Percentiles rank a stretch among this genome's conserved stretches.
phyloP scores from a whole-genome alignment of 2,797 vertebrate genomes.

The Cryptoblepharus egeriae region DNA sequence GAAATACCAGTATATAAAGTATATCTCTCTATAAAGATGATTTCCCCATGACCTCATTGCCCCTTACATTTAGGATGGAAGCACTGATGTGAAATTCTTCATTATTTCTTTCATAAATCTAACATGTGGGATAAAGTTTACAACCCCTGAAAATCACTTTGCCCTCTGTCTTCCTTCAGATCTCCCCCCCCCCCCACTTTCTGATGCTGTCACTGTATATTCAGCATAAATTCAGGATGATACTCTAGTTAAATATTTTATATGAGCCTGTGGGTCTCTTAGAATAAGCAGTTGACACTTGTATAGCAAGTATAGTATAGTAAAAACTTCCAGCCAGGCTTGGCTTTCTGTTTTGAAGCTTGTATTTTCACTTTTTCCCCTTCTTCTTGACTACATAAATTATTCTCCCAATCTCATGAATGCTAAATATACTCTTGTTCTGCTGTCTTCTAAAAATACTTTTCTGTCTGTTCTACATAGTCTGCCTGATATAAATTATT shows the following conservation, averaged over 20 bases:
- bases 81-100: too few species aligned
- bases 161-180: too few species aligned
- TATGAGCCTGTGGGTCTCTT: slow-evolving; percentile 62
- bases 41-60: too few species aligned
- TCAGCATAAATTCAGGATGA: too few species aligned
- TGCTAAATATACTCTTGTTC: slow-evolving; percentile 63
- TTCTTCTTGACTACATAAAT: slow-evolving; percentile 67
- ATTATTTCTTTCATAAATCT: too few species aligned
- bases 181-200: too few species aligned
- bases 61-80: too few species aligned
- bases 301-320: slow-evolving; percentile 60
- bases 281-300: slow-evolving; percentile 68
- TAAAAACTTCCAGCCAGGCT: slow-evolving; percentile 66
- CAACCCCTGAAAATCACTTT: too few species aligned
- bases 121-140: too few species aligned
- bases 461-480: slow-evolving; percentile 57
- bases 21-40: too few species aligned
- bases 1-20: too few species aligned
- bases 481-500: slow-evolving; percentile 63
- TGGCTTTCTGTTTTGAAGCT: slow-evolving; percentile 62
- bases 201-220: too few species aligned
- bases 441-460: slow-evolving; percentile 69
- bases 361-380: slow-evolving; percentile 42
- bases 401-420: slow-evolving; percentile 67
- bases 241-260: slow-evolving; percentile 53